Evolutionary conservation across 1,140 invertebrate genomes (phyloP), one percentile per base, ranked within the genome.

Genomic region (Drosophila kohkoa): DNA sequence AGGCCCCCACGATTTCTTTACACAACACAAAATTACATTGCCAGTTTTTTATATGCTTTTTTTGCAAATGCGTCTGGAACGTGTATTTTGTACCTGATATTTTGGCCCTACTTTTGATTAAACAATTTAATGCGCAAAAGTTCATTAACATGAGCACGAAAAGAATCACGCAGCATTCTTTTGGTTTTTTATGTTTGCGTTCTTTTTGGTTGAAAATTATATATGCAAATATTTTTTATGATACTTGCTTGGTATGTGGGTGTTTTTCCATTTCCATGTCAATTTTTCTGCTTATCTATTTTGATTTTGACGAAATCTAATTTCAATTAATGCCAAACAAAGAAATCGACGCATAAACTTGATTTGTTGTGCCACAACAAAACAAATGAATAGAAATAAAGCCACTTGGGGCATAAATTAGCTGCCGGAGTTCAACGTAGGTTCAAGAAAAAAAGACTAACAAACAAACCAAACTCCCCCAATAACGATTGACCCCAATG

Each of bases 81-180:
- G 6, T 55, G 15, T 32, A 71, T 32, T 32, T 7, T 10, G 35
- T 38, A 83, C 70, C 79, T 85, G 77, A 67, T 78, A 73, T 82
- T 69, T 74, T 79, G 48, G 77, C 73, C 60, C 59, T 79, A 71
- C 51, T 66, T 79, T 68, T 82, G 57, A 79, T 82, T 82, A 76
- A 87, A 82, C 67, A 82, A 70, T 4, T 62, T 58, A 60, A 59
- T 69, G 83, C 54, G 66, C 79, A 51, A 25, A 82, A 88, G 82
- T 88, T 87, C 82, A 87, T 87, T 87, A 87, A 83, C 82, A 88
- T 79, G 16, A 38, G 20, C 20, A 13, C 28, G 13, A 55, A 68
- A 60, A 79, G 54, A 79, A 63, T 30, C 60, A 75, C 67, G 35
- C 76, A 79, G 65, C 76, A 51, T 54, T 77, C 82, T 85, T 67